phyloP scores from a whole-genome alignment of 2,113 vertebrate genomes.

The Proteles cristata region DNA sequence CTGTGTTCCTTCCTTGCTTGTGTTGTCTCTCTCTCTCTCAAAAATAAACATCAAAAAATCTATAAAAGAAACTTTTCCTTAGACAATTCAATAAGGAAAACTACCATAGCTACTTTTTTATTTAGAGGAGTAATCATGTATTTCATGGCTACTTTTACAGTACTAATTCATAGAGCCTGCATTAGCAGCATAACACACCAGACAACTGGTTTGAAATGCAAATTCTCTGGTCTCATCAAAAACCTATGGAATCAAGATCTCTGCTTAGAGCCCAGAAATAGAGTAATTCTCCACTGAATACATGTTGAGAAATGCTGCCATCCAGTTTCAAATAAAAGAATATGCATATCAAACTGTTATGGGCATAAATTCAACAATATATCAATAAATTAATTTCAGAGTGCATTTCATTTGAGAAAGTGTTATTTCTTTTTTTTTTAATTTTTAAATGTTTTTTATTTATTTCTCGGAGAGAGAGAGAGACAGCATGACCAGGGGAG shows the following conservation, averaged over 20 bases:
- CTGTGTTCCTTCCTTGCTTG: no score
- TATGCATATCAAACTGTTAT: constrained; percentile 50
- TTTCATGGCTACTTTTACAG: neutral
- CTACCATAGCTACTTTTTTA: neutral
- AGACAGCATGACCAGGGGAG: no score
- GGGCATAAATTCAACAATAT: constrained; percentile 2
- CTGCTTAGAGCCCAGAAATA: neutral
- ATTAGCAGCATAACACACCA: neutral
- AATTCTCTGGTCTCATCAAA: neutral
- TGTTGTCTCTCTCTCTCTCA: no score
- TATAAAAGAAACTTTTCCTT: neutral
- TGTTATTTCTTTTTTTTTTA: no score
- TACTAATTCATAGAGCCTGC: no score
- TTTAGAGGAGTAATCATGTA: neutral
- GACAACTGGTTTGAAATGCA: neutral
- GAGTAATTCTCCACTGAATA: neutral
- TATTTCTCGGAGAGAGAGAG: no score
- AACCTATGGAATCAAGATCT: neutral
- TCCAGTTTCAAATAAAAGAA: constrained; percentile 7
- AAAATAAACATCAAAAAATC: no score
- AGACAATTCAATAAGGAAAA: constrained; percentile 42
- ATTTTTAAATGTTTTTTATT: no score
- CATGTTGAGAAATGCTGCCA: neutral
- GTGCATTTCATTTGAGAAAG: neutral
- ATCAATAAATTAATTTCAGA: neutral